A percentile compares a stretch with the other conserved stretches of the same genome.
Evolutionary conservation across 2,113 vertebrate species (phyloP).

Genomic region (Misgurnus mizolepis): DNA sequence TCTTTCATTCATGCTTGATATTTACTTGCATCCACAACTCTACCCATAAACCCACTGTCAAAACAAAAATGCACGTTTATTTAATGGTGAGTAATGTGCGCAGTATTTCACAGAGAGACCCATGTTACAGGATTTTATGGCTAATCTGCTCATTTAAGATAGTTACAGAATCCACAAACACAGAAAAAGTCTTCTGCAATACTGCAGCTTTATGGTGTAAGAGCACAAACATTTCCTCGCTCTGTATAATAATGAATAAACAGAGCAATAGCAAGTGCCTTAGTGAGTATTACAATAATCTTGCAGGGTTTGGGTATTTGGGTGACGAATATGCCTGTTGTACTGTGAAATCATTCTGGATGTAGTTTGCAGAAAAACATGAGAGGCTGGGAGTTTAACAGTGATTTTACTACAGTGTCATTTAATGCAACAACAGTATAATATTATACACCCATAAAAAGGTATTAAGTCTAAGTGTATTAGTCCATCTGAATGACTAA

Average conservation of each 20-base stretch:
- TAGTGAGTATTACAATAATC: slow-evolving; percentile 10
- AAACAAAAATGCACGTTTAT: slow-evolving; percentile 11
- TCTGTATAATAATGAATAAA: not conserved
- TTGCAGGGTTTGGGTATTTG: not conserved
- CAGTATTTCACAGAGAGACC: not conserved
- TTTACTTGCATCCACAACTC: not conserved
- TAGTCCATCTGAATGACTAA: no score
- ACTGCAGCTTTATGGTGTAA: not conserved
- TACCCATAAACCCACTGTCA: not conserved
- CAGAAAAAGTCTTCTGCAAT: not conserved
- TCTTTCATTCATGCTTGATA: slow-evolving; percentile 9
- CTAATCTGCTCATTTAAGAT: slow-evolving; percentile 14
- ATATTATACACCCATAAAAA: no score
- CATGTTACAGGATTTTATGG: not conserved
- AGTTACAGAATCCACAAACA: slow-evolving; percentile 17
- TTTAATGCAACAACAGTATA: no score
- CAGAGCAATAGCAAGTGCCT: not conserved
- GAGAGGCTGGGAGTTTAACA: no score
- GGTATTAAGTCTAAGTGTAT: no score
- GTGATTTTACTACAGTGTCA: no score
- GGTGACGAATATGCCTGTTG: no score
- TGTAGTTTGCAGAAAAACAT: no score
- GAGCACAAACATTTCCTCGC: not conserved
- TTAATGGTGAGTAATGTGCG: slow-evolving; percentile 15
- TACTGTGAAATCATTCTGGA: no score